A percentile compares a stretch with the other conserved stretches of the same genome.
phyloP scores from a whole-genome alignment of 2,888 invertebrate genomes.

The Patella caerulea region DNA sequence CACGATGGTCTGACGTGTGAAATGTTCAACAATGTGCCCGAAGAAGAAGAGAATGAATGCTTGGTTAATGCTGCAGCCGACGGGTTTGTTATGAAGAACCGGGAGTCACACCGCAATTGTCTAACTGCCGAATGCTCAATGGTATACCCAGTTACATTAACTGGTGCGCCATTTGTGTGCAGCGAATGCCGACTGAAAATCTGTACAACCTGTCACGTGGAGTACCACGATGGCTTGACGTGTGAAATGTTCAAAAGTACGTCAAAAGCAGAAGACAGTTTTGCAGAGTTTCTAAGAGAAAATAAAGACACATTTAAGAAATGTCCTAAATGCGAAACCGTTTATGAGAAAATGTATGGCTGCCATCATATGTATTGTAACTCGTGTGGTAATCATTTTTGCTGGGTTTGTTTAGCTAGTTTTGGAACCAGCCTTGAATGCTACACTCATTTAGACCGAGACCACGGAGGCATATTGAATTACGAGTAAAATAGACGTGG shows the following conservation, averaged over 20 bases:
- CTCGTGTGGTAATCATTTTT: conserved; percentile 55
- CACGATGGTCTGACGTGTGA: conserved; percentile 60
- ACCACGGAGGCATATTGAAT: conserved; percentile 36
- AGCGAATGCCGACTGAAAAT: conserved; percentile 44
- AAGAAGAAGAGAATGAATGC: conserved; percentile 29
- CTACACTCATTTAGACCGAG: conserved; percentile 50
- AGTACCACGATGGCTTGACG: conserved; percentile 58
- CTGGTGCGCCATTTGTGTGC: conserved; percentile 43
- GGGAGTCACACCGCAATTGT: conserved; percentile 50
- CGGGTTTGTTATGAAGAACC: conserved; percentile 34
- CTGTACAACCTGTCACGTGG: conserved; percentile 57
- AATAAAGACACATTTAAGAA: conserved; percentile 45
- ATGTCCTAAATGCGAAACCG: conserved; percentile 58
- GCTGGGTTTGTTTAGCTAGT: conserved; percentile 58
- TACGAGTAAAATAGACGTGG: no score
- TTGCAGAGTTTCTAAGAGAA: conserved; percentile 46
- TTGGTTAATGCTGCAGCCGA: no score
- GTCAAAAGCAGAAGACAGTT: conserved; percentile 33
- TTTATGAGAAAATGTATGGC: conserved; percentile 60
- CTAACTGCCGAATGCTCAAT: conserved; percentile 61
- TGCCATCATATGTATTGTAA: conserved; percentile 61
- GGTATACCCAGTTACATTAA: conserved; percentile 49
- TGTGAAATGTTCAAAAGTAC: conserved; percentile 50
- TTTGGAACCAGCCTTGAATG: conserved; percentile 41
- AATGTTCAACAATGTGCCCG: conserved; percentile 42